Conservation (phyloP, 2,797 vertebrate genomes). For the Orientallactaga sibirica region DNA sequence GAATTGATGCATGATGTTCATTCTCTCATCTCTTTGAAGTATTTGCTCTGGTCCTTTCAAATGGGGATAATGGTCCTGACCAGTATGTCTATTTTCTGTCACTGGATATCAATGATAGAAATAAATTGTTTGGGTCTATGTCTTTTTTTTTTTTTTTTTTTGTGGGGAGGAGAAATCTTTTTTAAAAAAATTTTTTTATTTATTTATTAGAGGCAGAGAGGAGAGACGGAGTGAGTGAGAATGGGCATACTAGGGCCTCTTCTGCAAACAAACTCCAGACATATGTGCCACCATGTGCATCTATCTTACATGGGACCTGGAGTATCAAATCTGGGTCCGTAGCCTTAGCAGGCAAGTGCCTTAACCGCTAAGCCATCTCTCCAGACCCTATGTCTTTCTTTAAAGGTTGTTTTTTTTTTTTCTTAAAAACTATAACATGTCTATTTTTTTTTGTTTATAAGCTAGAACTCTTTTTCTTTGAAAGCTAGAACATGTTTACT, state of each 20-base stretch:
- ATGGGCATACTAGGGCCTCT: no score
- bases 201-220: no score
- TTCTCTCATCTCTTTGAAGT: background rate
- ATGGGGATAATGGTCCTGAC: no score
- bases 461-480: background rate
- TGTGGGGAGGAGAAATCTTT: no score
- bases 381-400: background rate
- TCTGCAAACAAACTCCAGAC: no score
- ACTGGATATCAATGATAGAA: background rate
- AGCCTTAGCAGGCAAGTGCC: no score
- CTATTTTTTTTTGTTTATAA: background rate
- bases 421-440: background rate
- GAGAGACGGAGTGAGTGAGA: no score
- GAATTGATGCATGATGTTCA: background rate
- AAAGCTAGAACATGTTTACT: background rate
- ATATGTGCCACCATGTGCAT: no score
- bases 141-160: conserved; percentile 20
- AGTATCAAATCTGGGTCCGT: no score
- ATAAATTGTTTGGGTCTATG: background rate
- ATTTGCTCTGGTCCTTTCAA: background rate
- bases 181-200: no score
- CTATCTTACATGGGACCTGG: no score
- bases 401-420: background rate
- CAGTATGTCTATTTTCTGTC: background rate
- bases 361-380: no score